Evolutionary conservation across 2,888 invertebrate species (phyloP).

Genomic region (Diarsia rubi): DNA sequence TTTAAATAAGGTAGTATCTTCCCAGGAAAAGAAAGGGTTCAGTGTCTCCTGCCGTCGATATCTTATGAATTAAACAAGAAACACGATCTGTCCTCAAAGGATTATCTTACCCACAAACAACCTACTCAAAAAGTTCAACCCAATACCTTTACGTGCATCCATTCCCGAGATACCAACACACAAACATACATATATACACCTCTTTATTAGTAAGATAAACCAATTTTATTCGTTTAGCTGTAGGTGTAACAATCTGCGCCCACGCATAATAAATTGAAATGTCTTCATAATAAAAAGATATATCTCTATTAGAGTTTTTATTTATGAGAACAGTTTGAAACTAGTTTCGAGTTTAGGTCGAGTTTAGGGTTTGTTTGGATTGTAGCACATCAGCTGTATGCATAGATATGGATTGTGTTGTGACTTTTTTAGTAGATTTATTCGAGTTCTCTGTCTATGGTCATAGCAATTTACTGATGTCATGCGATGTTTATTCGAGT

Average conservation of each 20-base stretch:
- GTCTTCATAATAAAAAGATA: slow-evolving; percentile 72
- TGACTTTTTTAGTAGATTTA: neutral
- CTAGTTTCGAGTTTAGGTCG: slow-evolving; percentile 27
- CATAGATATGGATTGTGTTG: neutral
- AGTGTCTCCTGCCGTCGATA: neutral
- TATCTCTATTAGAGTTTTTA: slow-evolving; percentile 56
- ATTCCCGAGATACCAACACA: slow-evolving; percentile 46
- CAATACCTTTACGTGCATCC: slow-evolving; percentile 47
- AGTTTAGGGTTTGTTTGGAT: slow-evolving; percentile 9
- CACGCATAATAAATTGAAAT: slow-evolving; percentile 70
- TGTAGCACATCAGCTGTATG: neutral
- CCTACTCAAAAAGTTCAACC: slow-evolving; percentile 26
- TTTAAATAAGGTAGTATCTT: neutral
- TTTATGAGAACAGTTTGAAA: slow-evolving; percentile 47
- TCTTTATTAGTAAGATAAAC: slow-evolving; percentile 69
- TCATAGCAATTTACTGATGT: no score
- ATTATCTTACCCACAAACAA: slow-evolving; percentile 23
- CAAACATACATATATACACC: slow-evolving; percentile 24
- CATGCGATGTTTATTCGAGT: no score
- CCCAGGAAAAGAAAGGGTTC: neutral
- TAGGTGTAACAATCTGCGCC: slow-evolving; percentile 62
- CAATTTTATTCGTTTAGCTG: slow-evolving; percentile 65
- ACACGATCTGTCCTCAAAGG: neutral
- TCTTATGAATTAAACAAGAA: slow-evolving; percentile 8
- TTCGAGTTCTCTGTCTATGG: neutral